Conservation (phyloP, 2,113 vertebrate genomes). For the Chloroceryle aenea region DNA sequence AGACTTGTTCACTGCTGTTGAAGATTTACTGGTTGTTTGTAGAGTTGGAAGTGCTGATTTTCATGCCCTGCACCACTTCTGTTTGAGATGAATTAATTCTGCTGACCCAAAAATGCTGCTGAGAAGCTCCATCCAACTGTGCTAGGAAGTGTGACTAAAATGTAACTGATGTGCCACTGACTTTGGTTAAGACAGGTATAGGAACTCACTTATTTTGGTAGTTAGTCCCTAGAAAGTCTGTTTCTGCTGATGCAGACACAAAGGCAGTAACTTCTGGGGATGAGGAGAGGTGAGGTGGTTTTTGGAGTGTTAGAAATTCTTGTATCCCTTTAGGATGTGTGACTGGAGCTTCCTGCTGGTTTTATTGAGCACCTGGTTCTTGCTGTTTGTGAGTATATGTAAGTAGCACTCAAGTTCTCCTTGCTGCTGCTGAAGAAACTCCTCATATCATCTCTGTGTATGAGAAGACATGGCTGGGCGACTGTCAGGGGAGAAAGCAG, state of each 20-base stretch:
- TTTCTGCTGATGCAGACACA: background rate
- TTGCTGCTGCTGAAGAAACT: background rate
- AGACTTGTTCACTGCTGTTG: background rate
- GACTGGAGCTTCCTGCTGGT: background rate
- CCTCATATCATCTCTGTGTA: background rate
- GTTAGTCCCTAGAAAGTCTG: background rate
- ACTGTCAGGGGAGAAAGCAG: background rate
- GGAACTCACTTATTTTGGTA: background rate
- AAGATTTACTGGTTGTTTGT: background rate
- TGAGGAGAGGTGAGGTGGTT: background rate
- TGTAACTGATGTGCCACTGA: background rate
- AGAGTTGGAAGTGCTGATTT: fast-evolving
- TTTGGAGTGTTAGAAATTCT: background rate
- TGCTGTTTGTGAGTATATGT: background rate
- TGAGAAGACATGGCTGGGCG: background rate
- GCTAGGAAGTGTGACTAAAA: background rate
- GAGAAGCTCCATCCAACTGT: background rate
- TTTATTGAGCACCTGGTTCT: background rate
- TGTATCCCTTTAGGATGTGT: background rate
- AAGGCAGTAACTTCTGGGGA: background rate
- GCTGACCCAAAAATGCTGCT: background rate
- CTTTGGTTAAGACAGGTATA: background rate
- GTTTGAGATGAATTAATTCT: background rate
- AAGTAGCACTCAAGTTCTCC: background rate
- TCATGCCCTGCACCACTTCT: background rate